Conservation (phyloP, 2,113 vertebrate species). For the Psammodynastes pulverulentus region DNA sequence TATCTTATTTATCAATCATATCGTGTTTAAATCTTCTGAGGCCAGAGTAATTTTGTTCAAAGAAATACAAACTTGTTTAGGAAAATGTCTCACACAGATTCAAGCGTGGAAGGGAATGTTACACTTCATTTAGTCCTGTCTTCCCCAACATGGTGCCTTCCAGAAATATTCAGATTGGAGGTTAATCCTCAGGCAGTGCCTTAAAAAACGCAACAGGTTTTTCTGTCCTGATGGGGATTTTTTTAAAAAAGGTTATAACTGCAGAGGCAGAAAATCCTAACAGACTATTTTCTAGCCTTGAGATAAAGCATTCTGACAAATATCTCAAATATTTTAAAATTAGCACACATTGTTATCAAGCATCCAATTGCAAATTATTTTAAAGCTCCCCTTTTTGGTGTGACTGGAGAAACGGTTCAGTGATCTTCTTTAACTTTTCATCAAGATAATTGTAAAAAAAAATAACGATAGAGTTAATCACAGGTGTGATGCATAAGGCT, state of each 20-base stretch:
- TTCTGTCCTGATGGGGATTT: not conserved
- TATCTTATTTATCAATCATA: not conserved
- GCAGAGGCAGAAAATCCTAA: conserved; percentile 21
- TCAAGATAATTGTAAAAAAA: conserved; percentile 67
- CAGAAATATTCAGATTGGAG: not conserved
- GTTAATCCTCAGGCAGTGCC: not conserved
- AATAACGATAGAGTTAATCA: conserved; percentile 64
- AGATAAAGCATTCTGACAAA: conserved; percentile 56
- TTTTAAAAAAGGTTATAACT: not conserved
- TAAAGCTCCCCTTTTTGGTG: conserved; percentile 47
- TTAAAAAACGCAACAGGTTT: not conserved
- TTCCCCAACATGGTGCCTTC: not conserved
- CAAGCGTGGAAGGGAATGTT: not conserved
- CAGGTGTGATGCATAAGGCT: conserved; percentile 58
- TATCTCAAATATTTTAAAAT: conserved; percentile 44
- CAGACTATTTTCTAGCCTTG: conserved; percentile 44
- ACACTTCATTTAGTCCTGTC: not conserved
- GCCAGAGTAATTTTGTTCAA: not conserved
- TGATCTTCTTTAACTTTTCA: conserved; percentile 69
- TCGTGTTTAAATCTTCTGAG: not conserved
- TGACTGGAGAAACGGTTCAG: conserved; percentile 56
- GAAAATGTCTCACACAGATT: not conserved
- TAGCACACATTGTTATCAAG: conserved; percentile 61
- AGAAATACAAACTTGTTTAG: not conserved
- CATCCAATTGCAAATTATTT: conserved; percentile 53